phyloP scores from a whole-genome alignment of 2,797 vertebrate genomes.

The Ciconia nigra region DNA sequence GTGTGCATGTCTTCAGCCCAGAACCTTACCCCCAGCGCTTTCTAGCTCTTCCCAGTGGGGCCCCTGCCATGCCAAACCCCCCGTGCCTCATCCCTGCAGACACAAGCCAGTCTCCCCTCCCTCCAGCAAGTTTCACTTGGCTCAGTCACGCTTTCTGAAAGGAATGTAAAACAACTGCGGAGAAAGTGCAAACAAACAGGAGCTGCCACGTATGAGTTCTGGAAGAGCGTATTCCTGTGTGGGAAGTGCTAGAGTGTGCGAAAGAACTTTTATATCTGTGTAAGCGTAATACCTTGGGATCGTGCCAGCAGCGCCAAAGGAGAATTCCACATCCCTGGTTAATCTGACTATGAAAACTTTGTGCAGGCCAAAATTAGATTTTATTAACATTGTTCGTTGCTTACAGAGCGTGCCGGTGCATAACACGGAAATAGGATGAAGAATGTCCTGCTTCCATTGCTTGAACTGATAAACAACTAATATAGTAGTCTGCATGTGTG shows the following conservation, averaged over 20 bases:
- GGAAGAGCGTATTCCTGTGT: background rate
- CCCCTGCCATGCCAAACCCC: fast-evolving
- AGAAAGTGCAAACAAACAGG: slow-evolving; percentile 16
- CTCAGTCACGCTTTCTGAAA: background rate
- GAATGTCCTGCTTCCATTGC: background rate
- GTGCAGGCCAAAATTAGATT: background rate
- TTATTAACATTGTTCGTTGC: background rate
- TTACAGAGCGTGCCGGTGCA: background rate
- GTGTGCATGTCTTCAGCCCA: background rate
- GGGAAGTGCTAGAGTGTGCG: background rate
- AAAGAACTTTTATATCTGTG: background rate
- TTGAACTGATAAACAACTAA: background rate
- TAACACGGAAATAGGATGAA: background rate
- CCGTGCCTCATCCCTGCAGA: background rate
- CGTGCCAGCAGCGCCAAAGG: background rate
- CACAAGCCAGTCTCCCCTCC: background rate
- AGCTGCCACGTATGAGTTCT: background rate
- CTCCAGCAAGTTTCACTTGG: background rate
- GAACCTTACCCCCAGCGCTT: background rate
- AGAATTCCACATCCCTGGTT: background rate
- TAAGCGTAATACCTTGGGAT: background rate
- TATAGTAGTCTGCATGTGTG: fast-evolving
- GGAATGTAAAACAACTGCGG: background rate
- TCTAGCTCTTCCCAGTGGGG: background rate
- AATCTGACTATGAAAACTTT: background rate